Base-by-base conservation (phyloP, 2,113 vertebrate species). In the Oriolus oriolus region DNA sequence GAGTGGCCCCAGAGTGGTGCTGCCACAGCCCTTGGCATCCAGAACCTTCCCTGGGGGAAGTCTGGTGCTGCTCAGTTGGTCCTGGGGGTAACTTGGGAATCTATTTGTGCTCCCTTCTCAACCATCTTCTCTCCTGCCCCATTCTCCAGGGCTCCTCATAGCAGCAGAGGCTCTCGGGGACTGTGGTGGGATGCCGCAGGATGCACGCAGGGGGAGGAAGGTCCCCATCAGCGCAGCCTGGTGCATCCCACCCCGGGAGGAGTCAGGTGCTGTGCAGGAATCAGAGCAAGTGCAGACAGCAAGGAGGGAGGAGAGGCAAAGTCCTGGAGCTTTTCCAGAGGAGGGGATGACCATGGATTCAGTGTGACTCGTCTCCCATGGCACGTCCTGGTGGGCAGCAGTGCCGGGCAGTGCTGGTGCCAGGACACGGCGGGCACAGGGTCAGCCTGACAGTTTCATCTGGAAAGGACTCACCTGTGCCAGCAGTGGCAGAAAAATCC, bases 381-480 rank as follows among this genome's bases (percentile, higher is more conserved):
- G 47, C 4, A 2, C 3, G 1, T 35, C 37, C 65, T 4, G 1
- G 24, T 4, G 42, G 57, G 28, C 76, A 83, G 64, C 83, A 81
- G 39, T 45, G 52, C 30, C 0, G 1, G 69, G 70, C 50, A 68
- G 44, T 63, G 81, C 54, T 76, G 68, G 63, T 33, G 37, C 41
- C 64, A 47, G 66, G 47, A 53, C 39, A 35, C 4, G 0, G 0
- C 0, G 0, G 39, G 30, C 50, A 47, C 0, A 2, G 35, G 20
- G 21, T 65, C 80, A 86, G 56, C 31, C 31, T 21, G 4, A 2
- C 11, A 26, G 26, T 49, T 54, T 35, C 20, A 24, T 37, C 49
- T 71, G 69, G 42, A 61, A 41, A 63, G 35, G 77, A 77, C 53
- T 68, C 2, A 2, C 20, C 26, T n/a, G 23, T 1, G 0, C 5